Evolutionary conservation across 2,113 vertebrate genomes (phyloP).

Genomic region (Poicephalus gulielmi): DNA sequence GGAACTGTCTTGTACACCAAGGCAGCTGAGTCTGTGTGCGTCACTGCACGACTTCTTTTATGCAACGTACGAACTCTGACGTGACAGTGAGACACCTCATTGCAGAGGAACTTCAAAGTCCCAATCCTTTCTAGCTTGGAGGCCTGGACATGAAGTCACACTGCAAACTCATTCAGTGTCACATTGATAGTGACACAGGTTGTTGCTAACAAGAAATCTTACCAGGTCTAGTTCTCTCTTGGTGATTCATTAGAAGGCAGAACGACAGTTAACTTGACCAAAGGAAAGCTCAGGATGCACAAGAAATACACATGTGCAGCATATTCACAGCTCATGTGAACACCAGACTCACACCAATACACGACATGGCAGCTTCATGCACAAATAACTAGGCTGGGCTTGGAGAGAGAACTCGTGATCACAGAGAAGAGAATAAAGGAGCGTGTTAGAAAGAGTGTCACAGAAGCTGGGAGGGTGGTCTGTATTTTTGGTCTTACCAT

Average conservation of each 20-base stretch:
- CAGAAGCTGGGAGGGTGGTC: constrained; percentile 75
- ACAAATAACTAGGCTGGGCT: constrained; percentile 71
- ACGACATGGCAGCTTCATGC: constrained; percentile 76
- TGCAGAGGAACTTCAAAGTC: background rate
- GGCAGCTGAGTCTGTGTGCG: background rate
- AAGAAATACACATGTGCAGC: constrained; percentile 70
- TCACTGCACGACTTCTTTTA: background rate
- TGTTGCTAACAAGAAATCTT: constrained; percentile 67
- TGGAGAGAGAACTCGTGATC: constrained; percentile 63
- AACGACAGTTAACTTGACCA: constrained; percentile 63
- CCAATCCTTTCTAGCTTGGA: background rate
- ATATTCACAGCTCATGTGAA: constrained; percentile 71
- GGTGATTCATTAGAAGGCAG: constrained; percentile 68
- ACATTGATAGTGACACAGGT: background rate
- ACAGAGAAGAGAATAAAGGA: constrained; percentile 63
- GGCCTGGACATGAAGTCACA: background rate
- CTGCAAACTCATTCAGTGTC: background rate
- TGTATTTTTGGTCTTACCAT: constrained; percentile 96
- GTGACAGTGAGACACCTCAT: background rate
- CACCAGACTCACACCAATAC: constrained; percentile 75
- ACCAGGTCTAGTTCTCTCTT: constrained; percentile 75
- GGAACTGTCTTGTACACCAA: background rate
- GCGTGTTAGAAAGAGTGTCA: constrained; percentile 71
- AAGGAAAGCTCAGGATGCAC: constrained; percentile 72
- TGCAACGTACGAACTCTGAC: fast-evolving